Evolutionary conservation across 1,140 invertebrate species (phyloP), one percentile per base, ranked within the genome.

Genomic region (Rhopalosiphum padi): DNA sequence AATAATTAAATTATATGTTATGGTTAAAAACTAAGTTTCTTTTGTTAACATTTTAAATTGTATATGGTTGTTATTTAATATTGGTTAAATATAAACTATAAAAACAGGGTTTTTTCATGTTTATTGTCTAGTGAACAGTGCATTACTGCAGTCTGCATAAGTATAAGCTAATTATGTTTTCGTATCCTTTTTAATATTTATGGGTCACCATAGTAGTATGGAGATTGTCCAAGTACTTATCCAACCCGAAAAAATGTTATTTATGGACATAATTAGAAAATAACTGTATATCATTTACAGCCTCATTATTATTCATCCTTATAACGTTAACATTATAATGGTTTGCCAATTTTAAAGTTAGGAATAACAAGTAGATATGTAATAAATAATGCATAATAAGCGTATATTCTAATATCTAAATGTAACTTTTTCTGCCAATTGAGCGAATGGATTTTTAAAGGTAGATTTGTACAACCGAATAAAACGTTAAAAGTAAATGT

Each of bases 301-400:
- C 18, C 30, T 77, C n/a, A n/a, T 77, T 77, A 77, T 18, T 77
- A 35, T 77, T 18, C 60, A 77, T 77, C 30, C 15, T 77, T 77
- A 68, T 68, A n/a, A n/a, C 30, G 60, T n/a, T n/a, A 77, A n/a
- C 60, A n/a, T 77, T 77, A n/a, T 77, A 77, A 77, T 77, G 60
- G 60, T n/a, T 15, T 77, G 60, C 60, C 15, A n/a, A 77, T n/a
- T n/a, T n/a, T 77, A 77, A n/a, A 18, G n/a, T 77, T n/a, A n/a
- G 0, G n/a, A n/a, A 18, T 6, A 23, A n/a, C n/a, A 77, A n/a
- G 4, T 77, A 68, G 2, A 30, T 60, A 60, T 1, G 25, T 30
- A 41, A 68, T 68, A 68, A 68, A 60, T 30, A n/a, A n/a, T n/a
- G 4, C 25, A 60, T 30, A 77, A 77, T 68, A 60, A n/a, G 11